phyloP scores from a whole-genome alignment of 2,113 vertebrate species.

The Zosterops japonicus region DNA sequence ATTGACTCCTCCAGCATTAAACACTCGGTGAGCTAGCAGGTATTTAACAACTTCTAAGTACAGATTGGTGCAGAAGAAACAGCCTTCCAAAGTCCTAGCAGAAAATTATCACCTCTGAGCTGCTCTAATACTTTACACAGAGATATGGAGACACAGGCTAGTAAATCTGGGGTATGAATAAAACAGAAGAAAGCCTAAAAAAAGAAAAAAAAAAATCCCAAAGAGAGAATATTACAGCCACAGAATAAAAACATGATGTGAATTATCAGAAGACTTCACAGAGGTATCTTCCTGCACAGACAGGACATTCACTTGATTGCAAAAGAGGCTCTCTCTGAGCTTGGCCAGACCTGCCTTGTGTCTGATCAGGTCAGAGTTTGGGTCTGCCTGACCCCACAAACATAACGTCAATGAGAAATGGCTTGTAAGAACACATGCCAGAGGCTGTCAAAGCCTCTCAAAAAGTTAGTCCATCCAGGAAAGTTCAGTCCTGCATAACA shows the following conservation, averaged over 20 bases:
- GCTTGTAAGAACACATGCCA: not conserved
- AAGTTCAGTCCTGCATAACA: not conserved
- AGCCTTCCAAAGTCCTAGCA: not conserved
- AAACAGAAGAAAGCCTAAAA: not conserved
- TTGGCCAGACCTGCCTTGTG: not conserved
- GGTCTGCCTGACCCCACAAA: not conserved
- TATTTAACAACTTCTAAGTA: not conserved
- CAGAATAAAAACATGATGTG: not conserved
- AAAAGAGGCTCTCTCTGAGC: not conserved
- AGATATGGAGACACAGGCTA: not conserved
- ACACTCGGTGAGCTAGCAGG: not conserved
- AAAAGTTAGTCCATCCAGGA: not conserved
- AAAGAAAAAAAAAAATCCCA: accelerated
- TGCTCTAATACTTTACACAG: not conserved
- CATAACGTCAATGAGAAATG: not conserved
- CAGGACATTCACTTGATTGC: not conserved
- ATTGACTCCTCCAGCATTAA: not conserved
- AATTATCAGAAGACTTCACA: not conserved
- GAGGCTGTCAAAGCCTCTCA: not conserved
- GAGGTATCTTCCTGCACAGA: not conserved
- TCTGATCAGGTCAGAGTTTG: not conserved
- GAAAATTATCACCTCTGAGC: not conserved
- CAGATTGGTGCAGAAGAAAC: not conserved
- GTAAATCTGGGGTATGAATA: not conserved
- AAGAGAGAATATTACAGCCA: not conserved